phyloP scores from a whole-genome alignment of 2,888 invertebrate species.

The Camptogramma bilineatum region DNA sequence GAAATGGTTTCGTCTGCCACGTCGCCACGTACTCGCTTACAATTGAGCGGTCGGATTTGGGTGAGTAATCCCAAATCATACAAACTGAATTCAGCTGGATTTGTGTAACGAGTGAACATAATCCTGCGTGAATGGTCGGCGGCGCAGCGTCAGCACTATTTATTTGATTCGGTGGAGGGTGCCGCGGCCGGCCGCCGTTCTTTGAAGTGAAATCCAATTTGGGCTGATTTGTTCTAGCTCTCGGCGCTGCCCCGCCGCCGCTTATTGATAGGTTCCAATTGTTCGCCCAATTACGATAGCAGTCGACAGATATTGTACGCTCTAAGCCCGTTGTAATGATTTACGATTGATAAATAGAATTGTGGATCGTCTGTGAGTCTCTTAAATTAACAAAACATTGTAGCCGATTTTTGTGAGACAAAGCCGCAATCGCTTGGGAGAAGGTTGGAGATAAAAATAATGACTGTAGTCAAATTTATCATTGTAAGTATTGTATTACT shows the following conservation, averaged over 20 bases:
- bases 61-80: slow-evolving; percentile 23
- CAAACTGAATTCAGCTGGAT: slow-evolving; percentile 17
- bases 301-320: slow-evolving; percentile 13
- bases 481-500: no score
- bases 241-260: slow-evolving; percentile 17
- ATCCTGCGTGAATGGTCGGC: slow-evolving; percentile 19
- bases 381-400: neutral
- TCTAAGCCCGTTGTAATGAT: slow-evolving; percentile 16
- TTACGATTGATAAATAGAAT: neutral
- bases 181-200: slow-evolving; percentile 14
- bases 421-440: neutral
- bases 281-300: slow-evolving; percentile 24
- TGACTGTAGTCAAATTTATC: no score
- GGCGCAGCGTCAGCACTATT: slow-evolving; percentile 23
- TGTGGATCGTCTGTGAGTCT: neutral
- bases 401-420: neutral
- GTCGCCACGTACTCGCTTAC: slow-evolving; percentile 3
- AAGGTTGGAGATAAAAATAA: no score
- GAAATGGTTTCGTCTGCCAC: slow-evolving; percentile 4
- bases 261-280: slow-evolving; percentile 25
- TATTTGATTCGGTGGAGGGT: neutral
- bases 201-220: slow-evolving; percentile 42
- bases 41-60: slow-evolving; percentile 20
- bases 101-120: slow-evolving; percentile 22
- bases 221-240: slow-evolving; percentile 27